Percentiles rank a stretch among this genome's conserved stretches.
These are phyloP conservation scores for Anolis carolinensis DNA, from an alignment of 2,113 vertebrate genomes.

Conservation along the genomic window DNA sequence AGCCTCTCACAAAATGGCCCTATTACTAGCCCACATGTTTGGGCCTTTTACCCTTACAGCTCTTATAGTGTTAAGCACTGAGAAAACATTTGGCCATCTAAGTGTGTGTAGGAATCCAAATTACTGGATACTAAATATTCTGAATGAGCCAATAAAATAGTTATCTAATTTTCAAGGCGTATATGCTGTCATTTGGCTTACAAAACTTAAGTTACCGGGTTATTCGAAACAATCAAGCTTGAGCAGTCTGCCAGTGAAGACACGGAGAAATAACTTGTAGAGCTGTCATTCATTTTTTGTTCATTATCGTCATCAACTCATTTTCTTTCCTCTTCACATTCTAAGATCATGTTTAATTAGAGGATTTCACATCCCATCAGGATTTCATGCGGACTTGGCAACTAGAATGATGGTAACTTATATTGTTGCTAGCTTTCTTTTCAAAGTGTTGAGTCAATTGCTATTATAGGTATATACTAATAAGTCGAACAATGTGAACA, in stretches of 20 bases:
- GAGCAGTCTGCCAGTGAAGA: neutral
- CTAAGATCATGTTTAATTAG: slow-evolving; percentile 66
- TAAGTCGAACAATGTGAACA: slow-evolving; percentile 11
- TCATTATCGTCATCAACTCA: slow-evolving; percentile 52
- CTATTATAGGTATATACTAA: slow-evolving; percentile 43
- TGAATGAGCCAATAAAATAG: neutral
- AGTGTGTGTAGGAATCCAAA: neutral
- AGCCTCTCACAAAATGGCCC: no score
- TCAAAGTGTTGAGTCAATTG: slow-evolving; percentile 49
- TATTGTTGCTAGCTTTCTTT: slow-evolving; percentile 55
- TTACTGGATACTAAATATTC: neutral
- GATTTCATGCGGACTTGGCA: slow-evolving; percentile 54
- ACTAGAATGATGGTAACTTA: slow-evolving; percentile 54
- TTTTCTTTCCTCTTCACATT: slow-evolving; percentile 56
- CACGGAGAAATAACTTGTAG: neutral
- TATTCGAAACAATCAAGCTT: neutral
- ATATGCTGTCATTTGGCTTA: neutral
- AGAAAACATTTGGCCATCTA: no score
- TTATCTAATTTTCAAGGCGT: neutral
- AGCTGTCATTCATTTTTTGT: slow-evolving; percentile 8
- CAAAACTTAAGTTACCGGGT: neutral
- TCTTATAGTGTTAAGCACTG: neutral
- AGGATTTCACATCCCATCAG: slow-evolving; percentile 63
- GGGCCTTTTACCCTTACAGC: neutral
- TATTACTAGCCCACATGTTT: neutral